Evolutionary conservation across 2,888 invertebrate species (phyloP).

Genomic region (Argyresthia goedartella): DNA sequence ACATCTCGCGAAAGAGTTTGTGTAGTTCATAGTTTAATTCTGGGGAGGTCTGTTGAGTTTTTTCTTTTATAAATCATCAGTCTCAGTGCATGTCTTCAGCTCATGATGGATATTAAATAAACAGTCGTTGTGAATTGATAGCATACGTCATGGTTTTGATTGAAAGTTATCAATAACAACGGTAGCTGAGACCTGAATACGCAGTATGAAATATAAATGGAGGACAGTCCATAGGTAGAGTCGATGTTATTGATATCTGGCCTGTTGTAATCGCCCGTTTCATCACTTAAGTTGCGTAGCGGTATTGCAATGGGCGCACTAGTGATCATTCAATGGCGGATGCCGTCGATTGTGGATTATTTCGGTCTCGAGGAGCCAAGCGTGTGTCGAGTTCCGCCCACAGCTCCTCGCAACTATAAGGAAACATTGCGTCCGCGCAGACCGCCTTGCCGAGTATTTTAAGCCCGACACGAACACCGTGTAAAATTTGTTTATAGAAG

Average conservation of each 20-base stretch:
- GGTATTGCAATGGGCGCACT: no score
- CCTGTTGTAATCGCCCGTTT: not conserved
- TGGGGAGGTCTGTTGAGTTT: no score
- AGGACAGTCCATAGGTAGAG: not conserved
- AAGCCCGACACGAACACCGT: conserved; percentile 22
- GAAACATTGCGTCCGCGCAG: conserved; percentile 13
- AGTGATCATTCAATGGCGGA: conserved; percentile 42
- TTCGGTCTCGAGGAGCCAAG: conserved; percentile 43
- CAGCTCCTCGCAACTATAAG: conserved; percentile 15
- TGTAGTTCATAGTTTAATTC: no score
- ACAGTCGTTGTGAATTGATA: no score
- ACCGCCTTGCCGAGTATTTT: conserved; percentile 18
- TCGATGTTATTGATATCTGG: not conserved
- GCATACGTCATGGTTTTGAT: no score
- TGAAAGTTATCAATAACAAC: no score
- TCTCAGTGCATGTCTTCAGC: not conserved
- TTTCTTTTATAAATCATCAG: not conserved
- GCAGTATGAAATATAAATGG: no score
- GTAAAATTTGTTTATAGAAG: conserved; percentile 11
- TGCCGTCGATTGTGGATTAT: conserved; percentile 59
- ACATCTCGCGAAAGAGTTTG: not conserved
- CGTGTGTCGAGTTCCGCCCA: conserved; percentile 20
- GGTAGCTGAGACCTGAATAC: no score
- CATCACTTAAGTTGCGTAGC: conserved; percentile 1
- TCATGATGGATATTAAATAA: not conserved